Conservation (phyloP, 2,113 vertebrate genomes). For the Uria aalge region DNA sequence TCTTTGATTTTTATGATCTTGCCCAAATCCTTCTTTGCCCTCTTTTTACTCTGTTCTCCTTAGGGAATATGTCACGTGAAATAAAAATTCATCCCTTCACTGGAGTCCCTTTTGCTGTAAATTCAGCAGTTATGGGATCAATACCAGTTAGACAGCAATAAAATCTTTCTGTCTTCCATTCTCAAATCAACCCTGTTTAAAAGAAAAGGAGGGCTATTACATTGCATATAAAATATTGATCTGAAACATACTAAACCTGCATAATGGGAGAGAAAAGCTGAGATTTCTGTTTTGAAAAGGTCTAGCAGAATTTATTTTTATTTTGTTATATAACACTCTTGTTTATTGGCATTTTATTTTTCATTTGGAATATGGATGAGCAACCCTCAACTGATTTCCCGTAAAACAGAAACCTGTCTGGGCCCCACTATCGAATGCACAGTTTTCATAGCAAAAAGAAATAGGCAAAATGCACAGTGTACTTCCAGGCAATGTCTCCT, state of each 20-base stretch:
- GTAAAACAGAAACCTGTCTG: background rate
- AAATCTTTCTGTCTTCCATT: slow-evolving; percentile 19
- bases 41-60: background rate
- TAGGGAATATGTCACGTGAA: background rate
- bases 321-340: background rate
- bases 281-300: slow-evolving; percentile 19
- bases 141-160: slow-evolving; percentile 47
- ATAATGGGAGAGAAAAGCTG: background rate
- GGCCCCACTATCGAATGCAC: background rate
- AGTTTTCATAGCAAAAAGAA: background rate
- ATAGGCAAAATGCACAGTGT: background rate
- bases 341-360: background rate
- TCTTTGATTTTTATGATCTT: background rate
- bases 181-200: background rate
- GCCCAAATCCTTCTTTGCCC: background rate
- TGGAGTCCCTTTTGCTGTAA: slow-evolving; percentile 5
- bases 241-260: background rate
- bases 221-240: slow-evolving; percentile 47
- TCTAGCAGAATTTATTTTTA: background rate
- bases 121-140: slow-evolving; percentile 53
- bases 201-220: slow-evolving; percentile 15
- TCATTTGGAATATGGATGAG: background rate
- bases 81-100: slow-evolving; percentile 27
- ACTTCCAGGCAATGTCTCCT: background rate
- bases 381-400: background rate